phyloP scores from a whole-genome alignment of 2,113 vertebrate species.

The Pterophyllum scalare region DNA sequence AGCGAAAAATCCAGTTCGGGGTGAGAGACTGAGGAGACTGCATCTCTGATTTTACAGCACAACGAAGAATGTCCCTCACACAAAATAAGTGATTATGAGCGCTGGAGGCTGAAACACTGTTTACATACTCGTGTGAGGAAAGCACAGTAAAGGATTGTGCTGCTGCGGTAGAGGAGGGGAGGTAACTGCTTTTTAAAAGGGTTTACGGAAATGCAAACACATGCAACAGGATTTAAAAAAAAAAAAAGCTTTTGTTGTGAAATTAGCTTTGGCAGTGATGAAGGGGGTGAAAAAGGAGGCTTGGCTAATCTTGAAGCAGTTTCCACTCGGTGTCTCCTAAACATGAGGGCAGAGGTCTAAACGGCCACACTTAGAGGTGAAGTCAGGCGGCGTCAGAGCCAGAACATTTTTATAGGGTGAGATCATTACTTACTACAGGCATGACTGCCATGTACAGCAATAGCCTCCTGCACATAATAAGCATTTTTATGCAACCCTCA shows the following conservation, averaged over 20 bases:
- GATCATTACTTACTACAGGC: no score
- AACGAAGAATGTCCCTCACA: slow-evolving; percentile 38
- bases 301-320: neutral
- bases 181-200: neutral
- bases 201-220: no score
- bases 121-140: neutral
- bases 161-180: neutral
- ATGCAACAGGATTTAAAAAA: neutral
- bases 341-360: neutral
- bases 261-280: neutral
- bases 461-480: no score
- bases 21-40: slow-evolving; percentile 1
- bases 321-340: neutral
- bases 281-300: neutral
- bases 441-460: no score
- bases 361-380: neutral
- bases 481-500: no score
- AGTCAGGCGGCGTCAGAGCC: no score
- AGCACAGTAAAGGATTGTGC: neutral
- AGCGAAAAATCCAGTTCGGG: slow-evolving; percentile 30
- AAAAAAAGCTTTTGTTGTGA: neutral
- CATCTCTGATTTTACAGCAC: slow-evolving; percentile 38
- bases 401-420: no score
- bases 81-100: slow-evolving; percentile 22
- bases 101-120: neutral